Evolutionary conservation across 2,888 invertebrate genomes (phyloP), one percentile per base, ranked within the genome.

Genomic region (Argyresthia albistria): DNA sequence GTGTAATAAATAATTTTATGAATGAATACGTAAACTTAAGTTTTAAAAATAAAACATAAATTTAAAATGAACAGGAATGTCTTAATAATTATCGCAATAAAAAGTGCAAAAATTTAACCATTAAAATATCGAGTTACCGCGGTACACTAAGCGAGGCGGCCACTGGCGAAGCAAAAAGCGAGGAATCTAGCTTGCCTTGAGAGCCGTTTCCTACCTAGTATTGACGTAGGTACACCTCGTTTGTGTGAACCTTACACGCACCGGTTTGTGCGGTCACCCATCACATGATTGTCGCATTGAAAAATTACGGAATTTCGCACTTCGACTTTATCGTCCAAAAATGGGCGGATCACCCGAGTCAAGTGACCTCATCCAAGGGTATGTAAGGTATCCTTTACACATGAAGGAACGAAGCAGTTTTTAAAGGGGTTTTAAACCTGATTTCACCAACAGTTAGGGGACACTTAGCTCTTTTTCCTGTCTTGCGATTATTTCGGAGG

Each of bases 121-220:
- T 25, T 25, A 25, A 25, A 25, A 25, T 25, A 25, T 25, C 25
- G 25, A 25, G 25, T 25, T 25, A 25, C 25, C 2, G 25, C n/a
- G n/a, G n/a, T n/a, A n/a, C n/a, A 70, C 70, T 45, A 68, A 63
- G 66, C 71, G 65, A 58, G 59, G 64, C 55, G 56, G 62, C 25
- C 25, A 25, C 25, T 54, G 63, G 67, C 50, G n/a, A 25, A 14
- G 51, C 51, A 45, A 51, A 37, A 51, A 15, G 37, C 16, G 14
- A 70, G 73, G 79, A 78, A 80, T 80, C 80, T 71, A 65, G 83
- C 69, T 84, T 73, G 72, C 86, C 86, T 86, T 86, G 86, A 70
- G 59, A 66, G 70, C 65, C 70, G 75, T 82, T 84, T 86, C 86
- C 86, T 84, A 81, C 78, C n/a, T 80, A 72, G 25, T 25, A 25